phyloP scores from a whole-genome alignment of 2,113 vertebrate species.

The Sula dactylatra region DNA sequence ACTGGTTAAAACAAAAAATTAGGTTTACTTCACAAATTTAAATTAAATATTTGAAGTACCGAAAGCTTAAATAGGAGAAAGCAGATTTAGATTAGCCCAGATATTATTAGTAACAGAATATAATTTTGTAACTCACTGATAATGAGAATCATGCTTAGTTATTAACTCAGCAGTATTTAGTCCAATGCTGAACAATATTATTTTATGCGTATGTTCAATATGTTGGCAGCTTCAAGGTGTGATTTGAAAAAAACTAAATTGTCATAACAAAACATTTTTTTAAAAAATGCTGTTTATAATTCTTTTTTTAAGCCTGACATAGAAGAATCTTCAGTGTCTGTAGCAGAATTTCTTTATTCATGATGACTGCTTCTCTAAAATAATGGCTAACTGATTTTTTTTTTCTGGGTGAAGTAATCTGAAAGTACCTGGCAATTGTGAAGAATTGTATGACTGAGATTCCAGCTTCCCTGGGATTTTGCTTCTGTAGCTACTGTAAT shows the following conservation, averaged over 20 bases:
- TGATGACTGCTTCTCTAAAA: background rate
- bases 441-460: background rate
- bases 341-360: background rate
- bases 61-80: background rate
- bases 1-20: background rate
- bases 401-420: background rate
- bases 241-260: background rate
- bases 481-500: conserved; percentile 27
- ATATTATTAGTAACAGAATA: background rate
- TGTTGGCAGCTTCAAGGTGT: background rate
- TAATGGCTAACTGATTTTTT: background rate
- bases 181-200: background rate
- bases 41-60: background rate
- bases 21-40: background rate
- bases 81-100: background rate
- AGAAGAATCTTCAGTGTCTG: background rate
- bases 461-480: conserved; percentile 14
- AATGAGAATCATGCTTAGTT: background rate
- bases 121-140: background rate
- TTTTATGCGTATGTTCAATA: background rate
- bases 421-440: background rate
- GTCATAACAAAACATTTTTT: background rate
- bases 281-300: background rate
- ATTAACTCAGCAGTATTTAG: background rate
- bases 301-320: background rate